Percentiles rank a stretch among this genome's conserved stretches.
These are phyloP conservation scores for Charanyca ferruginea DNA, from an alignment of 2,888 invertebrate genomes.

Conservation along the genomic window DNA sequence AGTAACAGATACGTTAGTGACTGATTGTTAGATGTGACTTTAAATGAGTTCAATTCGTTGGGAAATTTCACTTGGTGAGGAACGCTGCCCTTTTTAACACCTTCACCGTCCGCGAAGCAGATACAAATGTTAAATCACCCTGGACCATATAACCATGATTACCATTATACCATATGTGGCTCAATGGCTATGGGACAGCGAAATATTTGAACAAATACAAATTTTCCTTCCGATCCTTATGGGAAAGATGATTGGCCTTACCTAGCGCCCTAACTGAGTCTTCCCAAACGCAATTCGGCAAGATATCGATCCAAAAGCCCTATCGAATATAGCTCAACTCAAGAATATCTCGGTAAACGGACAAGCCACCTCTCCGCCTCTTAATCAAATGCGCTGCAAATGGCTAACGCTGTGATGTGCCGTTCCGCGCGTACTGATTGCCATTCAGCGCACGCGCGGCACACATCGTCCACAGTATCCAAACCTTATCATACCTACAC, in stretches of 20 bases:
- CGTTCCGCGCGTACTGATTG: conserved; percentile 40
- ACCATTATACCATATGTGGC: too few relatives aligned
- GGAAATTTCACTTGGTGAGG: too few relatives aligned
- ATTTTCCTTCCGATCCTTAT: too few relatives aligned
- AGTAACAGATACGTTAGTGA: too few relatives aligned
- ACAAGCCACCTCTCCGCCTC: conserved; percentile 7
- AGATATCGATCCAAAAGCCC: neutral
- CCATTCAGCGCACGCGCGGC: conserved; percentile 69
- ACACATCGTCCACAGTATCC: conserved; percentile 61
- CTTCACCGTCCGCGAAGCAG: too few relatives aligned
- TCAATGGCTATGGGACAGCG: too few relatives aligned
- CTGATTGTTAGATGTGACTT: too few relatives aligned
- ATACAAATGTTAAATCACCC: too few relatives aligned
- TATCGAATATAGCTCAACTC: neutral
- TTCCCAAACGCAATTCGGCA: neutral
- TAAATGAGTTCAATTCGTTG: too few relatives aligned
- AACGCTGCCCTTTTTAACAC: too few relatives aligned
- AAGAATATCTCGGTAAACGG: neutral
- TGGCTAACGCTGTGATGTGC: conserved; percentile 13
- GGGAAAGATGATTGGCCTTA: neutral
- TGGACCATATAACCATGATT: too few relatives aligned
- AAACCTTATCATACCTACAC: conserved; percentile 43
- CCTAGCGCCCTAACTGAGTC: neutral
- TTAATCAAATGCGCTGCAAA: conserved; percentile 17
- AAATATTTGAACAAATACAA: too few relatives aligned